Conservation (phyloP, 2,797 vertebrate species). For the Heterohyrax brucei region DNA sequence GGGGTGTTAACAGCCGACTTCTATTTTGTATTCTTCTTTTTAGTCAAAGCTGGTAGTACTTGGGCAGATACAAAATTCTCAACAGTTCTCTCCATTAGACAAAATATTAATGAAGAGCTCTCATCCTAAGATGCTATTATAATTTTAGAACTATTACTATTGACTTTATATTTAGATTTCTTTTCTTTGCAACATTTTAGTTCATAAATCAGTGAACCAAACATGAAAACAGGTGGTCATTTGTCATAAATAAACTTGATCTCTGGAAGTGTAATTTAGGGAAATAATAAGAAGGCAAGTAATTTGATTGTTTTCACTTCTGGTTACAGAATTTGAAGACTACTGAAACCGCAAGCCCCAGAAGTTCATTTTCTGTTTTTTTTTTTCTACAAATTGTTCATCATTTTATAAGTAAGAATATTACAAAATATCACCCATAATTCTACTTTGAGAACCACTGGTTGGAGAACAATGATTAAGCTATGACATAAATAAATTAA, state of each 20-base stretch:
- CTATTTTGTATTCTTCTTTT: background rate
- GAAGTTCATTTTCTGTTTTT: background rate
- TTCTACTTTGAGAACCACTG: background rate
- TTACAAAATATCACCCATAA: background rate
- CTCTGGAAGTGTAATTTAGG: conserved; percentile 44
- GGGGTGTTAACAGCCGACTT: background rate
- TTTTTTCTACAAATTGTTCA: background rate
- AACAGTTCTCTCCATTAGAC: background rate
- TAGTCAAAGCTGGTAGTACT: background rate
- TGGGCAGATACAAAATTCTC: background rate
- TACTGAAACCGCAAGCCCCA: background rate
- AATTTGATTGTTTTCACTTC: background rate
- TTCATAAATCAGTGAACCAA: conserved; percentile 7
- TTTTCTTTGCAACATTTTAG: background rate
- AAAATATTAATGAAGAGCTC: fast-evolving
- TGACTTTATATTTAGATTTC: background rate
- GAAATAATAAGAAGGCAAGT: conserved; percentile 18
- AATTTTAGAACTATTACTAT: background rate
- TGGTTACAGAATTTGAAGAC: background rate
- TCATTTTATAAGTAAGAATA: background rate
- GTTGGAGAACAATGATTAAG: background rate
- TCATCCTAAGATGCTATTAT: background rate
- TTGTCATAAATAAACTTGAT: conserved; percentile 54
- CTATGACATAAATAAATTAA: background rate
- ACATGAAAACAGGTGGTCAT: conserved; percentile 29